These are phyloP conservation scores for Drosophila willistoni DNA, from an alignment of 1,140 invertebrate species.

Conservation along the genomic window DNA sequence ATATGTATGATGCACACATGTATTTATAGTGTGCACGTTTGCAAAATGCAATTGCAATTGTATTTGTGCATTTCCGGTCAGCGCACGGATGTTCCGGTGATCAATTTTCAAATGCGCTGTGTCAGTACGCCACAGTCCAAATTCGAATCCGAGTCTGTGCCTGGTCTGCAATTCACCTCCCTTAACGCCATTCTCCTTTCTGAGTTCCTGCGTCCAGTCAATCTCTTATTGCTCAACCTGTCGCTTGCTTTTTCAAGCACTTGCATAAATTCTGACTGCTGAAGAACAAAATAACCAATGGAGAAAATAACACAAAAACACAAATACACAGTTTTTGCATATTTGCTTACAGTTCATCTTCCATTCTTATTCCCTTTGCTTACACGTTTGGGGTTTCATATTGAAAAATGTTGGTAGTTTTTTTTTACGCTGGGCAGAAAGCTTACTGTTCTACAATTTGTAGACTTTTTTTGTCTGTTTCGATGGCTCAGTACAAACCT, in stretches of 20 bases:
- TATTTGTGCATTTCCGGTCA: conserved; percentile 80
- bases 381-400: conserved; percentile 48
- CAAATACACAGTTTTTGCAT: conserved; percentile 75
- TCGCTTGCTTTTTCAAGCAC: conserved; percentile 57
- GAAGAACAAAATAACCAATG: conserved; percentile 4
- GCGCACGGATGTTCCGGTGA: conserved; percentile 80
- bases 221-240: conserved; percentile 60
- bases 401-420: conserved; percentile 45
- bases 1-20: conserved; percentile 19
- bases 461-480: conserved; percentile 27
- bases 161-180: conserved; percentile 26
- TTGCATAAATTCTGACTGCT: conserved; percentile 56
- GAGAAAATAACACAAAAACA: conserved; percentile 59
- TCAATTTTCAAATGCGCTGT: conserved; percentile 80
- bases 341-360: conserved; percentile 45
- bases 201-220: conserved; percentile 7
- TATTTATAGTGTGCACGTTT: conserved; percentile 6
- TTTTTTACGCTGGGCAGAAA: conserved; percentile 5
- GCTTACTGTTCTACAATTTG: conserved; percentile 61
- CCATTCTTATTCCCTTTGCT: conserved; percentile 18
- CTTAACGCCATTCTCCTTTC: neutral
- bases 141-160: conserved; percentile 32
- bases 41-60: conserved; percentile 43
- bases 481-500: no score
- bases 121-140: conserved; percentile 50